These are phyloP conservation scores for Rhyacichthys aspro DNA, from an alignment of 2,797 vertebrate species.

Conservation along the genomic window DNA sequence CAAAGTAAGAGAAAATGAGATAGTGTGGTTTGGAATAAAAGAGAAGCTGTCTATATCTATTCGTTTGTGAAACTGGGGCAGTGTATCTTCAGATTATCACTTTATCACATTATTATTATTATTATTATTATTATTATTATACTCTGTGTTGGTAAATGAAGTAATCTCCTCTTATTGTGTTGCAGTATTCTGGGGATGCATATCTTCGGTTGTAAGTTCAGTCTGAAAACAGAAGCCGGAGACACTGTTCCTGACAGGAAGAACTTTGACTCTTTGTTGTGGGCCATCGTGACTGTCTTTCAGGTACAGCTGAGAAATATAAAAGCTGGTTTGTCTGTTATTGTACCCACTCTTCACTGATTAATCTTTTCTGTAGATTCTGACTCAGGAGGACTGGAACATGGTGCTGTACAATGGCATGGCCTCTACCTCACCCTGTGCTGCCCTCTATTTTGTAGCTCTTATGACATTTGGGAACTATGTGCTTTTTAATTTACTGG, in stretches of 20 bases:
- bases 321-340: background rate
- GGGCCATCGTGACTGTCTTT: constrained; percentile 97
- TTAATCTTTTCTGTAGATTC: constrained; percentile 81
- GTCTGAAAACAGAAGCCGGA: constrained; percentile 92
- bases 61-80: no score
- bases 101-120: no score
- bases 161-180: constrained; percentile 6
- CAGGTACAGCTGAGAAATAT: constrained; percentile 80
- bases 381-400: constrained; percentile 99
- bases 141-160: background rate
- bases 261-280: constrained; percentile 96
- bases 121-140: no score
- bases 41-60: no score
- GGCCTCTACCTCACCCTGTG: constrained; percentile 95
- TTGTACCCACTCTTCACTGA: background rate
- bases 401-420: constrained; percentile 98
- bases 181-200: constrained; percentile 97
- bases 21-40: no score
- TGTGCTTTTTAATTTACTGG: constrained; percentile 96
- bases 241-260: constrained; percentile 97
- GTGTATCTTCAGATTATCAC: background rate
- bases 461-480: constrained; percentile 99
- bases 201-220: constrained; percentile 98
- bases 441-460: constrained; percentile 97
- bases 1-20: constrained; percentile 1